Percentiles rank a stretch among this genome's conserved stretches.
phyloP scores from a whole-genome alignment of 1,140 invertebrate species.

The Pseudomyrmex gracilis region DNA sequence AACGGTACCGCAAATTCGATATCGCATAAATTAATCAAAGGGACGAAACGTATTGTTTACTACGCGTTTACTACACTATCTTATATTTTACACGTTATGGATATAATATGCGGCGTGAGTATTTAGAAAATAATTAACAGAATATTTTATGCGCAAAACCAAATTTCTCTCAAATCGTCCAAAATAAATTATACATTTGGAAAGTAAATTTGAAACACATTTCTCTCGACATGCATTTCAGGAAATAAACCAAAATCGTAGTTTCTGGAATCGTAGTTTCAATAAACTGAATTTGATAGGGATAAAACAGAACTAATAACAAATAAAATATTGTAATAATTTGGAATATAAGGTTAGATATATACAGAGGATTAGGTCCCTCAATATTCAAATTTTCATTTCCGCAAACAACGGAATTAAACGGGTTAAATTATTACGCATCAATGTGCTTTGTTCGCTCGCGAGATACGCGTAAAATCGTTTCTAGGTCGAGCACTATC shows the following conservation, averaged over 20 bases:
- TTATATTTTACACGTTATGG: background rate
- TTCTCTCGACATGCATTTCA: background rate
- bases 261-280: too few relatives aligned
- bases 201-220: too few relatives aligned
- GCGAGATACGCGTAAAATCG: constrained; percentile 11
- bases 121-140: background rate
- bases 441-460: constrained; percentile 22
- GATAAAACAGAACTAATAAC: too few relatives aligned
- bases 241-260: too few relatives aligned
- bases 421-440: constrained; percentile 27
- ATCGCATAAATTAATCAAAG: constrained; percentile 46
- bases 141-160: background rate
- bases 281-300: too few relatives aligned
- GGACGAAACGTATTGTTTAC: background rate
- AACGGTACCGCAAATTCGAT: background rate
- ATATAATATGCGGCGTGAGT: background rate
- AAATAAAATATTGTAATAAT: too few relatives aligned
- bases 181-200: background rate
- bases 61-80: background rate
- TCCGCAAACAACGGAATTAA: background rate
- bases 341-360: too few relatives aligned
- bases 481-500: constrained; percentile 42
- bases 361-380: too few relatives aligned
- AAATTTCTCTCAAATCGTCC: background rate
- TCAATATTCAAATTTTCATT: background rate